phyloP scores from a whole-genome alignment of 1,140 invertebrate species.

The Drosophila kurseongensis region DNA sequence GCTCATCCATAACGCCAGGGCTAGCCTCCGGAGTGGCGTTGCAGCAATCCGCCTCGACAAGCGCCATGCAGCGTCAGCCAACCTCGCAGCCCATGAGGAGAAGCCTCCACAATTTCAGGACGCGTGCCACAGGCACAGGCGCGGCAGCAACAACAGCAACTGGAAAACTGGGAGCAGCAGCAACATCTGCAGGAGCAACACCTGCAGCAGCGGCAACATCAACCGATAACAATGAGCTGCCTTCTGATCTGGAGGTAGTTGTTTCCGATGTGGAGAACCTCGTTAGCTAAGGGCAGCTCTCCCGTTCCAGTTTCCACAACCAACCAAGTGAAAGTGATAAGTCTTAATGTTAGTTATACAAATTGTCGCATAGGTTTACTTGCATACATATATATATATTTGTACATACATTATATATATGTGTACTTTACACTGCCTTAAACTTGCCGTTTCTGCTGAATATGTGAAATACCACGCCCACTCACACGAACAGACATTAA shows the following conservation, averaged over 20 bases:
- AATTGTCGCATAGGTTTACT: conserved; percentile 81
- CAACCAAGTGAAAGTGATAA: conserved; percentile 82
- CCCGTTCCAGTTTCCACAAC: conserved; percentile 50
- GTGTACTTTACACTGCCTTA: conserved; percentile 81
- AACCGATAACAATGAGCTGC: conserved; percentile 61
- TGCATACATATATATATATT: conserved; percentile 62
- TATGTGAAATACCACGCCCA: conserved; percentile 74
- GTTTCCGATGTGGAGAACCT: conserved; percentile 83
- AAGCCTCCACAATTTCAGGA: conserved; percentile 64
- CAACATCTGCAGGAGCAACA: conserved; percentile 5
- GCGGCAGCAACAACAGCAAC: background rate
- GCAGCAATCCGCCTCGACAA: conserved; percentile 67
- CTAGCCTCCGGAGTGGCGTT: conserved; percentile 10
- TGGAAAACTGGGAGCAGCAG: conserved; percentile 10
- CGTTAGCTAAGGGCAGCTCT: conserved; percentile 78
- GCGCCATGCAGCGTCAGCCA: conserved; percentile 60
- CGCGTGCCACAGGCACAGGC: conserved; percentile 30
- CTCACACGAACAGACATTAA: conserved; percentile 19
- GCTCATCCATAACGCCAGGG: conserved; percentile 37
- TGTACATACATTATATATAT: conserved; percentile 57
- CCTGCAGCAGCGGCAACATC: conserved; percentile 21
- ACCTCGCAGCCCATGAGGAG: conserved; percentile 53
- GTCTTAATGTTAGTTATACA: conserved; percentile 83
- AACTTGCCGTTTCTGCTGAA: conserved; percentile 83
- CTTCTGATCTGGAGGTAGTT: conserved; percentile 83